These are phyloP conservation scores for Cinclus cinclus DNA, from an alignment of 2,113 vertebrate species.

Conservation along the genomic window DNA sequence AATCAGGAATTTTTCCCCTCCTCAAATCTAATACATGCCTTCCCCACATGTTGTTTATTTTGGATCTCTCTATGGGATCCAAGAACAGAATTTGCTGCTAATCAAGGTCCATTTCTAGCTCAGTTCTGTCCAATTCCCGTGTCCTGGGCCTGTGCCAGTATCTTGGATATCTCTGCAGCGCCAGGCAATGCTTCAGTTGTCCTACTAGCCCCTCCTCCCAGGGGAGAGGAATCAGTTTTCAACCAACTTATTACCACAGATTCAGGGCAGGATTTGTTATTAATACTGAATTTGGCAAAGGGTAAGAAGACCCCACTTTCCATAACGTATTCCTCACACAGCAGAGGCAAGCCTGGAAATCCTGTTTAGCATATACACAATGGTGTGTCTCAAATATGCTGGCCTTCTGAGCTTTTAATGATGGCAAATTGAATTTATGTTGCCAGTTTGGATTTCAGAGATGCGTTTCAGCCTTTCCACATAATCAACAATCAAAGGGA, in stretches of 20 bases:
- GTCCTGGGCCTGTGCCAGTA: slow-evolving; percentile 10
- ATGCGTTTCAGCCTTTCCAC: background rate
- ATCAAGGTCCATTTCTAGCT: slow-evolving; percentile 1
- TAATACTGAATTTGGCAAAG: slow-evolving; percentile 39
- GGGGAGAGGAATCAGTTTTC: slow-evolving; percentile 7
- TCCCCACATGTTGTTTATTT: slow-evolving; percentile 7
- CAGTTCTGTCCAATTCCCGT: background rate
- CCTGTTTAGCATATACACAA: slow-evolving; percentile 9
- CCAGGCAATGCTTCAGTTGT: slow-evolving; percentile 21
- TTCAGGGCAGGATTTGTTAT: slow-evolving; percentile 21
- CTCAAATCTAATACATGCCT: background rate
- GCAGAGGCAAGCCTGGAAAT: background rate
- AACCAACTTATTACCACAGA: background rate
- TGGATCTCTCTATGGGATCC: background rate
- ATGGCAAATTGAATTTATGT: slow-evolving; percentile 30
- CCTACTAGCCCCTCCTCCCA: background rate
- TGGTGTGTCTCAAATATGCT: background rate
- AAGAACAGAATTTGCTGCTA: slow-evolving; percentile 16
- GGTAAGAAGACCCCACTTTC: slow-evolving; percentile 14
- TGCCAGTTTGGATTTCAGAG: slow-evolving; percentile 32
- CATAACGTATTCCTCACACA: background rate
- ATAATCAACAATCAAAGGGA: background rate
- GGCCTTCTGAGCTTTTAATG: slow-evolving; percentile 27
- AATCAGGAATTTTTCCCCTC: background rate
- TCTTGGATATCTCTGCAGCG: background rate